These are phyloP conservation scores for Enteromius mattozi DNA, from an alignment of 2,797 vertebrate species.

Conservation along the genomic window DNA sequence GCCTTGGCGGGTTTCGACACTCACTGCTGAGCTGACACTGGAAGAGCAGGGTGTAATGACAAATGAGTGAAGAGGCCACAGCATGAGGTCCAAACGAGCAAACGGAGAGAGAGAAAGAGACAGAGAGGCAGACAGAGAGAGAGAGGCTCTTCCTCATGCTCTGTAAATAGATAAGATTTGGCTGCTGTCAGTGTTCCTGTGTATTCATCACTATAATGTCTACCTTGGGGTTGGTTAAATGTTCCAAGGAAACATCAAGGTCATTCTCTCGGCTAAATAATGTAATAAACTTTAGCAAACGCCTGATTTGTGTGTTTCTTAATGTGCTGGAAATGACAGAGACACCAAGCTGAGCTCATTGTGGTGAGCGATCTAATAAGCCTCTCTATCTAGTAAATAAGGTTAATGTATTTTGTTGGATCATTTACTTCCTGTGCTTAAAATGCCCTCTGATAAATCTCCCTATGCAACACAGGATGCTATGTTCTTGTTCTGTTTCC, in stretches of 20 bases:
- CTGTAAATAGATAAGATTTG: slow-evolving; percentile 81
- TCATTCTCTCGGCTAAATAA: slow-evolving; percentile 77
- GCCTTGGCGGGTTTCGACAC: slow-evolving; percentile 54
- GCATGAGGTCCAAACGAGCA: slow-evolving; percentile 65
- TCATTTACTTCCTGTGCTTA: slow-evolving; percentile 58
- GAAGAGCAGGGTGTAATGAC: slow-evolving; percentile 73
- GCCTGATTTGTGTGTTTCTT: slow-evolving; percentile 71
- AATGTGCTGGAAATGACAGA: slow-evolving; percentile 68
- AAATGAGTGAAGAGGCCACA: slow-evolving; percentile 74
- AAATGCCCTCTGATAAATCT: slow-evolving; percentile 57
- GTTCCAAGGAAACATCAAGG: slow-evolving; percentile 84
- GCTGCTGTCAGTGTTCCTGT: slow-evolving; percentile 70
- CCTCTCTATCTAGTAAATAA: slow-evolving; percentile 69
- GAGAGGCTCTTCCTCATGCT: slow-evolving; percentile 72
- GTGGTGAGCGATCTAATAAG: slow-evolving; percentile 53
- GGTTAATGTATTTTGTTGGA: slow-evolving; percentile 65
- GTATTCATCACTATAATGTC: slow-evolving; percentile 83
- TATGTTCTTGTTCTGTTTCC: slow-evolving; percentile 26
- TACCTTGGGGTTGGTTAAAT: slow-evolving; percentile 85
- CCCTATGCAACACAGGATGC: slow-evolving; percentile 38
- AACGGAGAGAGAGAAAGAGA: slow-evolving; percentile 20
- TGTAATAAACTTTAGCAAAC: slow-evolving; percentile 76
- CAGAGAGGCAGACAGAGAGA: slow-evolving; percentile 4
- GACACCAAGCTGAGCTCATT: slow-evolving; percentile 54
- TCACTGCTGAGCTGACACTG: slow-evolving; percentile 54